phyloP scores from a whole-genome alignment of 1,140 invertebrate species.

The Drosophila sp. region DNA sequence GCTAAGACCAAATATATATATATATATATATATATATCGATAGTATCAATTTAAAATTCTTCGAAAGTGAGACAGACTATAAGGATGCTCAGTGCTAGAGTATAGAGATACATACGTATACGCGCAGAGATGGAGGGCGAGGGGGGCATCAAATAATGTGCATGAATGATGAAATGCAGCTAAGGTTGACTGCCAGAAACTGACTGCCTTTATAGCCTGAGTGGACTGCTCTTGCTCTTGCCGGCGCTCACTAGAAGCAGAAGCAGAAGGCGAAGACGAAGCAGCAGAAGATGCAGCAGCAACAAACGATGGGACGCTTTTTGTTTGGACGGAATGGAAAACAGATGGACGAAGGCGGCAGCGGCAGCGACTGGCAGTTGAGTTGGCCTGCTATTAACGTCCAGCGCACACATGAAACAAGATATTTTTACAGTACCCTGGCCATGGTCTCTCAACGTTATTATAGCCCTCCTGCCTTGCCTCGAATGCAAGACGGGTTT shows the following conservation, averaged over 20 bases:
- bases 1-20: too few relatives aligned
- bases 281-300: constrained; percentile 11
- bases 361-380: constrained; percentile 27
- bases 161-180: constrained; percentile 82
- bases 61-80: too few relatives aligned
- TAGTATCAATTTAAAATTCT: too few relatives aligned
- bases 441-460: constrained; percentile 52
- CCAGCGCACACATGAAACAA: constrained; percentile 84
- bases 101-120: constrained; percentile 13
- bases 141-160: constrained; percentile 67
- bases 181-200: constrained; percentile 64
- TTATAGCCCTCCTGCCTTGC: constrained; percentile 51
- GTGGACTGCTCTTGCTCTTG: constrained; percentile 1
- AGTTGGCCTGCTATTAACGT: constrained; percentile 74
- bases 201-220: constrained; percentile 28
- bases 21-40: too few relatives aligned
- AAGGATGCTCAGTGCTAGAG: neutral
- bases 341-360: constrained; percentile 4
- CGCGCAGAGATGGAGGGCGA: neutral
- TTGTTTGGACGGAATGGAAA: constrained; percentile 21
- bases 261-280: neutral
- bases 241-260: constrained; percentile 29
- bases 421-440: constrained; percentile 80
- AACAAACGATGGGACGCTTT: constrained; percentile 14
- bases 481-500: constrained; percentile 40